phyloP scores from a whole-genome alignment of 1,140 invertebrate species.

The Pachyrhynchus sulphureomaculatus region DNA sequence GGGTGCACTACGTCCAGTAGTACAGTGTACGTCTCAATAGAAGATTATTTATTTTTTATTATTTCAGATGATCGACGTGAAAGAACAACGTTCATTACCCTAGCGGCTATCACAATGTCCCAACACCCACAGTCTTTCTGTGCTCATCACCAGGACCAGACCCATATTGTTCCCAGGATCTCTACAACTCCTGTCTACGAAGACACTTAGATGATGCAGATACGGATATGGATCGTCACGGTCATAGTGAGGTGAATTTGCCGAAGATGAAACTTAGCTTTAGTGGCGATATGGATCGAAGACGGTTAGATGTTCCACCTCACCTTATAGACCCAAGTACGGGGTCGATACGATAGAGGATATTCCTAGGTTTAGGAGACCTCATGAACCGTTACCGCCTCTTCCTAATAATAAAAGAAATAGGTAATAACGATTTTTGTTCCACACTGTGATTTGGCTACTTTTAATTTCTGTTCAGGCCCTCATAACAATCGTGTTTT shows the following conservation, averaged over 20 bases:
- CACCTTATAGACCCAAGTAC: constrained; percentile 44
- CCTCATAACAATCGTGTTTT: too few species aligned
- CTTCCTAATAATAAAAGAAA: constrained; percentile 50
- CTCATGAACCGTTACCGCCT: constrained; percentile 49
- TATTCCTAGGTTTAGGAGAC: constrained; percentile 44
- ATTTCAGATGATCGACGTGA: constrained; percentile 68
- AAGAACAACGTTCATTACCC: constrained; percentile 59
- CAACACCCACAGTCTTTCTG: constrained; percentile 61
- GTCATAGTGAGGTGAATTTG: constrained; percentile 66
- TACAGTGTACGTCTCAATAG: too few species aligned
- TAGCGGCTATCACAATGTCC: constrained; percentile 58
- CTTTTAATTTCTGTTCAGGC: too few species aligned
- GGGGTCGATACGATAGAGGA: constrained; percentile 40
- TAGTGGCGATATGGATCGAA: constrained; percentile 54
- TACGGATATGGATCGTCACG: constrained; percentile 56
- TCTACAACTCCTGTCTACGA: constrained; percentile 71
- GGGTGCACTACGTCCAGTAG: too few species aligned
- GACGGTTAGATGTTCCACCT: constrained; percentile 53
- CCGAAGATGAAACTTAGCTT: constrained; percentile 67
- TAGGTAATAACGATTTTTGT: constrained; percentile 2
- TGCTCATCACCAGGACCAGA: constrained; percentile 69
- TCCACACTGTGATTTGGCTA: too few species aligned
- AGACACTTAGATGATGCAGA: constrained; percentile 67
- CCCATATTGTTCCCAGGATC: constrained; percentile 66
- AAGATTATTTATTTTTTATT: too few species aligned